Base-by-base conservation (phyloP, 2,797 vertebrate species). In the Saxicola maurus region DNA sequence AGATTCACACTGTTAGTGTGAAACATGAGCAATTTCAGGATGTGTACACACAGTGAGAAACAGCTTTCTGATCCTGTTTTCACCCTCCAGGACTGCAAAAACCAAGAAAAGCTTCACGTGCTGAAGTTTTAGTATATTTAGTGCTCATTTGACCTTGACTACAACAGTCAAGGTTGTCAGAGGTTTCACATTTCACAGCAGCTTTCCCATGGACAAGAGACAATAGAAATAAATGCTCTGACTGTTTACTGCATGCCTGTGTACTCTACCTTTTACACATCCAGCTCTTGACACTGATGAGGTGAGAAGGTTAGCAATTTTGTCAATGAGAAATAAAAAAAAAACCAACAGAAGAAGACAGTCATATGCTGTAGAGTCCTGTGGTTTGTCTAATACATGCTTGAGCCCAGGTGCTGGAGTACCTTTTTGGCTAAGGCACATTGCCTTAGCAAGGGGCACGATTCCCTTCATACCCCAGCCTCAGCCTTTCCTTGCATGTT, bases 61-160 rank as follows among this genome's bases (percentile, higher is more conserved):
- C 27, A 77, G 87, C 53, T 64, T 68, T 60, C 16, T 8, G 42
- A 65, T 55, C 64, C 51, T 57, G 55, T 69, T 93, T 82, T 95
- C 91, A 81, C 86, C 51, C 86, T 74, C 45, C 31, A 83, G 68
- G 85, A 56, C 24, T 1, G 2, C 71, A 92, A 78, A 92, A 51
- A 74, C 42, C 24, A 61, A 86, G 71, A 78, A 55, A 83, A 93
- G 45, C 27, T 88, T 90, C 35, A 24, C 0, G 1, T 3, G 46
- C 77, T 62, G 60, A 78, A 80, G 31, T 56, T 35, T 72, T 60
- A 72, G 51, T 62, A 27, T 43, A 82, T 52, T 92, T 93, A 86
- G 78, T 82, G 74, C 40, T 77, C 28, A 62, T 64, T 55, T 96
- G 95, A 95, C 94, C 94, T 96, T 94, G 85, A 82, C 77, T 73